phyloP scores from a whole-genome alignment of 2,888 invertebrate species.

The Ennomos fuscantarius region DNA sequence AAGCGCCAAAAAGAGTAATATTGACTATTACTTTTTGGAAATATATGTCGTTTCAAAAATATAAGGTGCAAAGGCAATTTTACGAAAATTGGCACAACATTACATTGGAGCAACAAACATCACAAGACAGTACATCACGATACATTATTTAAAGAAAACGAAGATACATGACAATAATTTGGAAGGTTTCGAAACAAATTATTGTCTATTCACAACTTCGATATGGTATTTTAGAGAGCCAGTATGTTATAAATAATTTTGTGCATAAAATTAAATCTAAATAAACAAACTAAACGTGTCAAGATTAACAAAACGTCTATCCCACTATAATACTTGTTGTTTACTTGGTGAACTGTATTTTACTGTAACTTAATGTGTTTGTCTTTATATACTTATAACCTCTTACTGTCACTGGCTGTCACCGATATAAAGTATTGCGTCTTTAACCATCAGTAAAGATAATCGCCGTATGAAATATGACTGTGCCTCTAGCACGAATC shows the following conservation, averaged over 20 bases:
- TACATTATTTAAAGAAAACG: background rate
- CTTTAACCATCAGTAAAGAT: too few relatives aligned
- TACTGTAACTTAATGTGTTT: too few relatives aligned
- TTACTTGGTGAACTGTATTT: too few relatives aligned
- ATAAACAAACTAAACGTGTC: background rate
- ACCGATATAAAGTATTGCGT: too few relatives aligned
- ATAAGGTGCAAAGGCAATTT: conserved; percentile 16
- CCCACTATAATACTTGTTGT: too few relatives aligned
- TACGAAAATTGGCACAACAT: conserved; percentile 59
- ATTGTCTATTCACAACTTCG: conserved; percentile 79
- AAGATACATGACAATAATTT: conserved; percentile 33
- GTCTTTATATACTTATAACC: too few relatives aligned
- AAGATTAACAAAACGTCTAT: background rate
- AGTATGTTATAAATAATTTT: conserved; percentile 1
- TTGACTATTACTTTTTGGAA: background rate
- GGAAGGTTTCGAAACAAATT: conserved; percentile 52
- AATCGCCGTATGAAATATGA: too few relatives aligned
- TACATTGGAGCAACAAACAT: conserved; percentile 49
- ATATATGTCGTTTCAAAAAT: background rate
- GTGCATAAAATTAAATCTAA: conserved; percentile 7
- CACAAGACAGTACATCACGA: conserved; percentile 18
- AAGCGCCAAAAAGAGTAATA: too few relatives aligned
- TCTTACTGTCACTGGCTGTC: too few relatives aligned
- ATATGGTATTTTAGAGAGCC: conserved; percentile 42
- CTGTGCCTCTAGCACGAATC: too few relatives aligned